Evolutionary conservation across 2,888 invertebrate genomes (phyloP).

Genomic region (Brenthis ino): DNA sequence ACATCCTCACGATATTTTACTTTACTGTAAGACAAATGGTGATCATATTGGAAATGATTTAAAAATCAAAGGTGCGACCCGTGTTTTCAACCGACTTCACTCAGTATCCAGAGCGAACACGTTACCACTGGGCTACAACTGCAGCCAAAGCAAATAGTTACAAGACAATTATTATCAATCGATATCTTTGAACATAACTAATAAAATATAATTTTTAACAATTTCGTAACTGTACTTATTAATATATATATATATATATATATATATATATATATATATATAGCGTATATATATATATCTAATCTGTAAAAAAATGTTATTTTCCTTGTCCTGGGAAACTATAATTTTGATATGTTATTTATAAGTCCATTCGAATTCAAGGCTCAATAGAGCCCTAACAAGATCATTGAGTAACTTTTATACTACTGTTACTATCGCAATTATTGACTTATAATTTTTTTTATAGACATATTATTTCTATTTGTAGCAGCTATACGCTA

Average conservation of each 20-base stretch:
- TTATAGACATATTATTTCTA: neutral
- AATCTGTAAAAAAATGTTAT: neutral
- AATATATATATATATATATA: neutral
- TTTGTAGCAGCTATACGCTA: neutral
- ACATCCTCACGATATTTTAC: too few species aligned
- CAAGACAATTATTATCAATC: too few species aligned
- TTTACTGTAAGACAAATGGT: too few species aligned
- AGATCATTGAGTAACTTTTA: neutral
- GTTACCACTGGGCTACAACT: too few species aligned
- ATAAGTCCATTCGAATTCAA: constrained; percentile 10
- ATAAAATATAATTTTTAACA: neutral
- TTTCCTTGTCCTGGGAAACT: neutral
- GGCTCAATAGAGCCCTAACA: neutral
- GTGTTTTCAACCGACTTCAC: too few species aligned
- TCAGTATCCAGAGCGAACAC: too few species aligned
- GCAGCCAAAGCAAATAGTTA: too few species aligned
- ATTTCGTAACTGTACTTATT: neutral
- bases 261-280: too few species aligned
- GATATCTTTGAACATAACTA: too few species aligned
- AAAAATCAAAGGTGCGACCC: too few species aligned
- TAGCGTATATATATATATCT: neutral
- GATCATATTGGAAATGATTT: too few species aligned
- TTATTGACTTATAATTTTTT: neutral
- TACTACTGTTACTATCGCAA: neutral
- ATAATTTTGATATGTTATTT: neutral